Base-by-base conservation (phyloP, 2,888 invertebrate genomes). In the Lymantria dispar region DNA sequence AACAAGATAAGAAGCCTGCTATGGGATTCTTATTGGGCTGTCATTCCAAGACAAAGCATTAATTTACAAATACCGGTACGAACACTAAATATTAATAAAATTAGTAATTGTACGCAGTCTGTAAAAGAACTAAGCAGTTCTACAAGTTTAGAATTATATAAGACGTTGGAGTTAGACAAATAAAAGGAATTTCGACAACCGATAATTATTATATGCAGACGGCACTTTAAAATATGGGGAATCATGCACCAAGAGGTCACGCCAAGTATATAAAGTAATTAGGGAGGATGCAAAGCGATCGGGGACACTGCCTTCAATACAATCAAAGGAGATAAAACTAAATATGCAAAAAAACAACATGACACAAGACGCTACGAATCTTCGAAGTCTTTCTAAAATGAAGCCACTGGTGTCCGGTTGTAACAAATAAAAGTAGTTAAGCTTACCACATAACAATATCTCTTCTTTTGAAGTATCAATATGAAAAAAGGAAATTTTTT, bases 221-320 rank as follows among this genome's bases (percentile, higher is more conserved):
- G 68, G 80, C 74, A 76, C 82, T 82, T n/a, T 84, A 81, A 78
- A 69, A 75, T 84, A 82, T 45, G 72, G 83, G 84, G 78, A 68
- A 78, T n/a, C 92, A 92, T 92, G 92, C 92, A 86, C 91, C 91
- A 91, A 91, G 91, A 91, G 80, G 91, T 89, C 92, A 92, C 92
- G 92, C 92, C 92, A 91, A 88, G 82, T 80, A 85, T 85, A 85
- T 80, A 15, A 80, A 80, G 74, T 83, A 75, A 66, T 79, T 62
- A 72, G 87, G 88, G 82, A 77, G 81, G 89, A 91, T 91, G 90
- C 91, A 91, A 91, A 91, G 91, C 91, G 80, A 85, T 87, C 89
- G 89, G 91, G 91, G 91, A 89, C 90, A 90, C 90, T 91, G 91
- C 90, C 89, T 91, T 89, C 89, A 90, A 85, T 87, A 85, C 85